phyloP scores from a whole-genome alignment of 2,888 invertebrate species.

The Drosophila multiciliata region DNA sequence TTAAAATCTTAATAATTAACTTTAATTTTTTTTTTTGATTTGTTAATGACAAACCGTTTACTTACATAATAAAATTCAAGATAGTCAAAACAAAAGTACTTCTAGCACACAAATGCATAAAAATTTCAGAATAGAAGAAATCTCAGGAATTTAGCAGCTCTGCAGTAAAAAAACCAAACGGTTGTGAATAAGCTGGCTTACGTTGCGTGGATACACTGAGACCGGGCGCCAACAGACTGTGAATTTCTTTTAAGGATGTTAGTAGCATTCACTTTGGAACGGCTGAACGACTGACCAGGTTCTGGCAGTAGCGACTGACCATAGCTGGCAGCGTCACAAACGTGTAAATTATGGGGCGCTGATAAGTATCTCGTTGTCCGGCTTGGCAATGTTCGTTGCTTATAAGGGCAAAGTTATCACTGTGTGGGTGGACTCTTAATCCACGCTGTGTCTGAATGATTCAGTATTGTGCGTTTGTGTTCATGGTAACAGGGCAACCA shows the following conservation, averaged over 20 bases:
- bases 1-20: background rate
- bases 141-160: background rate
- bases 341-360: slow-evolving; percentile 77
- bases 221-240: slow-evolving; percentile 72
- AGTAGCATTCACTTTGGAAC: slow-evolving; percentile 29
- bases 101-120: background rate
- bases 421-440: slow-evolving; percentile 57
- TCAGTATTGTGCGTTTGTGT: slow-evolving; percentile 11
- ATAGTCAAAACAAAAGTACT: background rate
- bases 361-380: slow-evolving; percentile 66
- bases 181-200: slow-evolving; percentile 17
- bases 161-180: background rate
- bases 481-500: slow-evolving; percentile 24
- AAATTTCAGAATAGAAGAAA: background rate
- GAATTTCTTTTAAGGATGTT: slow-evolving; percentile 28
- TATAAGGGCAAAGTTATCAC: slow-evolving; percentile 21
- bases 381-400: slow-evolving; percentile 16
- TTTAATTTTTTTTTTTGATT: background rate
- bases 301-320: slow-evolving; percentile 32
- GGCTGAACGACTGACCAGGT: slow-evolving; percentile 2
- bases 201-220: slow-evolving; percentile 66
- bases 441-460: slow-evolving; percentile 25
- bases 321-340: slow-evolving; percentile 69
- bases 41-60: background rate
- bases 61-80: background rate